Evolutionary conservation across 2,113 vertebrate genomes (phyloP).

Genomic region (Aegotheles bennettii): DNA sequence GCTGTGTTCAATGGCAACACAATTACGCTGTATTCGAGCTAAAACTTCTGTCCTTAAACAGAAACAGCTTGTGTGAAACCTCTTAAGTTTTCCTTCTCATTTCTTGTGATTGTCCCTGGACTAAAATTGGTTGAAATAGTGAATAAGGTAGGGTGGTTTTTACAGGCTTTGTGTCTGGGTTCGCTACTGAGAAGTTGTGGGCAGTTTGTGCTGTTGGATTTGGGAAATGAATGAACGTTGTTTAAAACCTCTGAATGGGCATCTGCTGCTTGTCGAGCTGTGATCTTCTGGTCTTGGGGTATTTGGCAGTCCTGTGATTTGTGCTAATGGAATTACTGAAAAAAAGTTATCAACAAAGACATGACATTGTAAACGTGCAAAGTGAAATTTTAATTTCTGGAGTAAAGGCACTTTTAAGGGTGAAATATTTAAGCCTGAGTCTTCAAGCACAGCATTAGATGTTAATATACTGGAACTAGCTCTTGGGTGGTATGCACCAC

Average conservation of each 20-base stretch:
- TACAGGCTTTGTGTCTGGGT: conserved; percentile 38
- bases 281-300: conserved; percentile 67
- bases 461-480: neutral
- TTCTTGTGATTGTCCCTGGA: conserved; percentile 31
- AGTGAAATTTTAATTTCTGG: conserved; percentile 53
- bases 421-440: conserved; percentile 20
- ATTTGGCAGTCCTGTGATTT: conserved; percentile 68
- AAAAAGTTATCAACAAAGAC: conserved; percentile 57
- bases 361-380: conserved; percentile 33
- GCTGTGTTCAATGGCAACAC: conserved; percentile 68
- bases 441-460: neutral
- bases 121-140: conserved; percentile 38
- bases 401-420: conserved; percentile 39
- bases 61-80: conserved; percentile 68
- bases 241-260: conserved; percentile 54
- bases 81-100: conserved; percentile 14
- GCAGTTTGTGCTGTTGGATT: neutral
- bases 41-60: conserved; percentile 72
- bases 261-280: conserved; percentile 64
- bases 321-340: conserved; percentile 62
- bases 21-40: conserved; percentile 60
- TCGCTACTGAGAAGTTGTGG: conserved; percentile 22
- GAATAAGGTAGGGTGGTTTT: neutral
- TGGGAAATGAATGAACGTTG: conserved; percentile 47
- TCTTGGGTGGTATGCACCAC: neutral